Percentiles rank a stretch among this genome's conserved stretches.
Evolutionary conservation across 2,888 invertebrate genomes (phyloP).

Genomic region (Yponomeuta evonymella): DNA sequence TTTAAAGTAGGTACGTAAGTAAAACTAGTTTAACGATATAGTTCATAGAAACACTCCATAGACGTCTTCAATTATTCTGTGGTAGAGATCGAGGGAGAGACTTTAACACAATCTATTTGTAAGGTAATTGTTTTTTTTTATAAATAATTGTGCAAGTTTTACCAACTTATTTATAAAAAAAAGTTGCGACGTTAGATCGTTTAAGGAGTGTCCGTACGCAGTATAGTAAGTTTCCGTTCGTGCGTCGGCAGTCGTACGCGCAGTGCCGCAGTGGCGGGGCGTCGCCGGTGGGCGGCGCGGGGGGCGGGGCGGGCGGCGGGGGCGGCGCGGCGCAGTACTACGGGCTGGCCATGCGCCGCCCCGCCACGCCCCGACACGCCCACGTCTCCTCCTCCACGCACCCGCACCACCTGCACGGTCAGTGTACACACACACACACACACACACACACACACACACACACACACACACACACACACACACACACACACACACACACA

Average conservation of each 20-base stretch:
- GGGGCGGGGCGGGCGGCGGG: conserved; percentile 33
- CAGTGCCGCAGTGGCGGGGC: conserved; percentile 30
- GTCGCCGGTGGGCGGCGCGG: conserved; percentile 24
- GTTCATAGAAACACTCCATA: too few relatives aligned
- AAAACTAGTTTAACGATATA: too few relatives aligned
- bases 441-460: too few relatives aligned
- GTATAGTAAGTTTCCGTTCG: not conserved
- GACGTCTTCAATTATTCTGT: too few relatives aligned
- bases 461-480: not conserved
- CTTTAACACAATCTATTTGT: too few relatives aligned
- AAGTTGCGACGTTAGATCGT: too few relatives aligned
- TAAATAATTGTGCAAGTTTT: too few relatives aligned
- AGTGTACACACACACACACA: conserved; percentile 14
- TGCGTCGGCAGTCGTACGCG: conserved; percentile 45
- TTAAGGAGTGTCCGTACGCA: not conserved
- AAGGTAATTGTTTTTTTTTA: too few relatives aligned
- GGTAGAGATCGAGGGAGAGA: too few relatives aligned
- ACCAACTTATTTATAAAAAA: too few relatives aligned
- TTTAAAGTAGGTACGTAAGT: too few relatives aligned
- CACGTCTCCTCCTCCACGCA: conserved; percentile 81
- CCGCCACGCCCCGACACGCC: conserved; percentile 71
- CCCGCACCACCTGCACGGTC: conserved; percentile 77
- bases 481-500: too few relatives aligned
- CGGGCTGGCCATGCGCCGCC: conserved; percentile 36
- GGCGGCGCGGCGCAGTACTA: conserved; percentile 17